Evolutionary conservation across 2,888 invertebrate genomes (phyloP), one percentile per base, ranked within the genome.

Genomic region (Cataglyphis altisquamis): DNA sequence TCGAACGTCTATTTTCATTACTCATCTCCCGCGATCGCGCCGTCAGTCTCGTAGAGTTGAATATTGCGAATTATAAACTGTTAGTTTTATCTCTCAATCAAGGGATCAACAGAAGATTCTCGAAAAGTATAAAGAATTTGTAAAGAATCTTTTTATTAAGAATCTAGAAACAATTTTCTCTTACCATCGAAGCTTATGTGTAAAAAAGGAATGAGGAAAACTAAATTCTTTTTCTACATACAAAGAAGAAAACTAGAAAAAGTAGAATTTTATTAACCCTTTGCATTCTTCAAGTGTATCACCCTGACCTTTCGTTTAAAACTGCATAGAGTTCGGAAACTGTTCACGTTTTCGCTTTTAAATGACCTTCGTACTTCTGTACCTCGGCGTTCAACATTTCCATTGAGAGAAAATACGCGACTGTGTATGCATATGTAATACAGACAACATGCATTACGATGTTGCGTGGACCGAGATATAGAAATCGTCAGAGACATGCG

Each of bases 401-500:
- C 41, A 60, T 48, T 36, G 45, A 60, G 36, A 12, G 36, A 8
- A 80, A 68, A 60, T 60, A n/a, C 55, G 21, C 21, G 39, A 39
- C 25, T 52, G n/a, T 15, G 15, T 9, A 5, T 6, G 52, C 18
- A 52, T 48, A 18, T 48, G 2, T 52, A 52, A 18, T 36, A n/a
- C 29, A 48, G 36, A 48, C 15, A 68, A 45, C 57, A 41, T 64
- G 29, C 25, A 77, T 77, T 66, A 66, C 32, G 29, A 57, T 25
- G 67, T 12, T 41, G 66, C n/a, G 55, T 29, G 36, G 36, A 57
- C 52, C 2, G 52, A 32, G 29, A 67, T 52, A 39, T 77, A 66
- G 66, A 77, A 77, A 67, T 66, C 5, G 55, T 67, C 67, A 77
- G 78, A 77, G 78, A 70, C 68, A 70, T 36, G 70, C 45, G 60